These are phyloP conservation scores for Sebastes ruberrimus DNA, from an alignment of 2,797 vertebrate genomes.

Conservation along the genomic window DNA sequence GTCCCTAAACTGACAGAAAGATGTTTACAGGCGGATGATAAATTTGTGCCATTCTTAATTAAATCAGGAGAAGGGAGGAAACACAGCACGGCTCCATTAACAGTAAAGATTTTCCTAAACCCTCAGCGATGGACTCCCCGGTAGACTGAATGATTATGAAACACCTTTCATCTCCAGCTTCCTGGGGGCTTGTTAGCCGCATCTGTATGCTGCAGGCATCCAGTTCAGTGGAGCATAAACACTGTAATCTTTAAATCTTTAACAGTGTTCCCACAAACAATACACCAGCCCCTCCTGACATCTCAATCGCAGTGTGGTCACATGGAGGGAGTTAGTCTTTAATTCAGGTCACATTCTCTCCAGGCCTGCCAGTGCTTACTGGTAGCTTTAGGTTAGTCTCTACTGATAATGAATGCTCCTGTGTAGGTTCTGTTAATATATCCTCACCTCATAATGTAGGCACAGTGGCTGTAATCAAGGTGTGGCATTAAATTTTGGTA, in stretches of 20 bases:
- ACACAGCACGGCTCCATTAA: conserved; percentile 33
- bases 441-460: neutral
- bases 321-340: conserved; percentile 29
- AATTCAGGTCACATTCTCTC: conserved; percentile 50
- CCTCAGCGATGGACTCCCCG: conserved; percentile 17
- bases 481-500: neutral
- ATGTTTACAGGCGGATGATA: conserved; percentile 35
- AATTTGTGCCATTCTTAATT: conserved; percentile 4
- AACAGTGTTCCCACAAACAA: conserved; percentile 56
- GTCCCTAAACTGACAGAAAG: conserved; percentile 13
- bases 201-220: conserved; percentile 53
- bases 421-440: conserved; percentile 12
- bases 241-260: conserved; percentile 54
- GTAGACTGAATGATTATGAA: conserved; percentile 39
- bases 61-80: conserved; percentile 12
- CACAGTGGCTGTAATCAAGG: neutral
- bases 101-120: conserved; percentile 22
- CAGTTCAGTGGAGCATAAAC: conserved; percentile 44
- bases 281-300: conserved; percentile 18
- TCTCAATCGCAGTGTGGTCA: conserved; percentile 49
- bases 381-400: conserved; percentile 39
- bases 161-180: conserved; percentile 39
- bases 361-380: conserved; percentile 31
- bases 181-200: conserved; percentile 36
- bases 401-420: conserved; percentile 15